These are phyloP conservation scores for Aleadryas rufinucha DNA, from an alignment of 2,113 vertebrate genomes.

Conservation along the genomic window DNA sequence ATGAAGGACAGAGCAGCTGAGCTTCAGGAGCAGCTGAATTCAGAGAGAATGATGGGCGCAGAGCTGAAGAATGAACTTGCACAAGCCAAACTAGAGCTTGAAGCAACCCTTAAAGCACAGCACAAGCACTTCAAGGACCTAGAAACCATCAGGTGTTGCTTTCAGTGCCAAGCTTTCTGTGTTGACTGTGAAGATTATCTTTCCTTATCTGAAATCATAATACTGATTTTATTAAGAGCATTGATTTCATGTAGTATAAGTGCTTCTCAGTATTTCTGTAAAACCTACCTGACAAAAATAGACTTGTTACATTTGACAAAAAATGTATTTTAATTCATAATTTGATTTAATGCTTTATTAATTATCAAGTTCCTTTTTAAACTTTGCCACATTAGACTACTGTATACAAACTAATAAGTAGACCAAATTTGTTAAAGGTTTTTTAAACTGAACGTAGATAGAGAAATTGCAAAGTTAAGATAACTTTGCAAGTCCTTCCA, in stretches of 20 bases:
- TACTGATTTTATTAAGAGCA: background rate
- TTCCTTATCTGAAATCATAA: background rate
- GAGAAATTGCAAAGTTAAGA: background rate
- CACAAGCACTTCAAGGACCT: conserved; percentile 90
- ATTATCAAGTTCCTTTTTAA: background rate
- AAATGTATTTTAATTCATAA: background rate
- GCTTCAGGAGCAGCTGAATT: conserved; percentile 73
- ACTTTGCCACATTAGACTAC: background rate
- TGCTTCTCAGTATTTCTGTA: background rate
- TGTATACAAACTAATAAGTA: background rate
- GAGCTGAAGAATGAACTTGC: conserved; percentile 86
- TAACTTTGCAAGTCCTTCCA: background rate
- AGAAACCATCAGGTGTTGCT: conserved; percentile 84
- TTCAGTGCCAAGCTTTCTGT: background rate
- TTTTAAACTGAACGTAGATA: background rate
- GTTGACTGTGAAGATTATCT: background rate
- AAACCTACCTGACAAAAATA: background rate
- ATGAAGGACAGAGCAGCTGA: conserved; percentile 65
- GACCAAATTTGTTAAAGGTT: background rate
- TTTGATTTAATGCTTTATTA: background rate
- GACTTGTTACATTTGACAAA: background rate
- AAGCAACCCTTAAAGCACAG: conserved; percentile 85
- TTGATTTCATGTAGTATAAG: background rate
- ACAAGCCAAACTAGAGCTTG: conserved; percentile 88
- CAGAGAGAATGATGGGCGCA: conserved; percentile 72